Base-by-base conservation (phyloP, 2,888 invertebrate genomes). In the Brachypalpus laphriformis region DNA sequence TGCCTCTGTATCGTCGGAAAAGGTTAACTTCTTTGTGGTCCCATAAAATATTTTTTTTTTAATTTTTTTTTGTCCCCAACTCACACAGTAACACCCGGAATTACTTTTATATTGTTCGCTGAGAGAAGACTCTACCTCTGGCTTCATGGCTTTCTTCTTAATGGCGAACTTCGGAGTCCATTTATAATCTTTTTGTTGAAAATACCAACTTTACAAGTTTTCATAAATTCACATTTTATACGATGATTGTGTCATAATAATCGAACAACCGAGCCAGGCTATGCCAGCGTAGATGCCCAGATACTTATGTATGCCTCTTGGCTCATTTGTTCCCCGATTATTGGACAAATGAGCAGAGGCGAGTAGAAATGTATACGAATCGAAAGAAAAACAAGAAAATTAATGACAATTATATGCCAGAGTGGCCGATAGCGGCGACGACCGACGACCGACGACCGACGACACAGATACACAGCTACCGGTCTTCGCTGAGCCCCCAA, bases 181-280 rank as follows among this genome's bases (percentile, higher is more conserved):
- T 85, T 85, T 85, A 85, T 85, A 85, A 85, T 81, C 85, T 85
- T 85, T 81, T 85, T 85, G 85, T 85, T 81, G 49, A 85, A 85
- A 80, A 85, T 81, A 80, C 85, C 85, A 85, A 81, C 81, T 66
- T 81, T 81, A 81, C 81, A 85, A 72, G 85, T 85, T 85, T 85
- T 85, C 81, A 81, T 85, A 85, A 81, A 85, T 85, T 85, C 85
- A 85, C 70, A 85, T 85, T 85, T 85, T 85, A 81, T 81, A 85
- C 71, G 85, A 85, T 81, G 85, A 85, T 85, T 85, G 80, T 85
- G 85, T 85, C 85, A 85, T 85, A 85, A 85, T 85, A 85, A 85
- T 83, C 80, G 83, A 83, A 83, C 49, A 78, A 83, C 74, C 61
- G 34, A 78, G 40, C 74, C 72, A 63, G 68, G 66, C 16, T 20